Evolutionary conservation across 2,113 vertebrate genomes (phyloP), one percentile per base, ranked within the genome.

Genomic region (Calidris pygmaea): DNA sequence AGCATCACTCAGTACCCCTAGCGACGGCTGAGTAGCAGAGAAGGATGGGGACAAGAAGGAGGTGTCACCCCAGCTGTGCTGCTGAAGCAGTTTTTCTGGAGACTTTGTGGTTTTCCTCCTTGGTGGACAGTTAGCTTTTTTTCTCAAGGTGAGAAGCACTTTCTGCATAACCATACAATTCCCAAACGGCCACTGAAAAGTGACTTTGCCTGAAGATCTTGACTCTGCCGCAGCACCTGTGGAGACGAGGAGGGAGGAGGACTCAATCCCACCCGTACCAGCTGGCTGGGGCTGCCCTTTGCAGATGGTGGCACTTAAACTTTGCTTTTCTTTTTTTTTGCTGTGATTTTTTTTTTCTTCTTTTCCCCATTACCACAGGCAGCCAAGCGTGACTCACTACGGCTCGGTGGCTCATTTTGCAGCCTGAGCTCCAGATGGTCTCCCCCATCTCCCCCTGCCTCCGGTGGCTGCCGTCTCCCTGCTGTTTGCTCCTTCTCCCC

Each of bases 181-280:
- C 78, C 45, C 58, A 48, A 34, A 43, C 0, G 1, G 43, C 43
- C 13, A 5, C 59, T 4, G 45, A n/a, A 52, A 65, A 47, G 34
- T 35, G n/a, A 13, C 30, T 22, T 41, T 60, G 34, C 53, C 7
- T 1, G 13, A 62, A 81, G 62, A 43, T 29, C 22, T 34, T 12
- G 41, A 43, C 17, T 21, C 35, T 52, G 48, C 48, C 10, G 4
- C 35, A 76, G 48, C 41, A 45, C 63, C 35, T 13, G 19, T 24
- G 27, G 56, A 56, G 55, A 34, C 1, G 1, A 48, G 56, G 63
- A 70, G 32, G 55, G 47, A 41, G 1, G 21, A 48, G 30, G n/a
- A 77, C 37, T 12, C 1, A 0, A 63, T 29, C 43, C 43, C 50
- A n/a, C 30, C 37, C 2, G 1, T 11, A 20, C 22, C 3, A 1